Percentiles rank a stretch among this genome's conserved stretches.
Conservation (phyloP, 1,140 invertebrate species). For the Eurosta solidaginis region DNA sequence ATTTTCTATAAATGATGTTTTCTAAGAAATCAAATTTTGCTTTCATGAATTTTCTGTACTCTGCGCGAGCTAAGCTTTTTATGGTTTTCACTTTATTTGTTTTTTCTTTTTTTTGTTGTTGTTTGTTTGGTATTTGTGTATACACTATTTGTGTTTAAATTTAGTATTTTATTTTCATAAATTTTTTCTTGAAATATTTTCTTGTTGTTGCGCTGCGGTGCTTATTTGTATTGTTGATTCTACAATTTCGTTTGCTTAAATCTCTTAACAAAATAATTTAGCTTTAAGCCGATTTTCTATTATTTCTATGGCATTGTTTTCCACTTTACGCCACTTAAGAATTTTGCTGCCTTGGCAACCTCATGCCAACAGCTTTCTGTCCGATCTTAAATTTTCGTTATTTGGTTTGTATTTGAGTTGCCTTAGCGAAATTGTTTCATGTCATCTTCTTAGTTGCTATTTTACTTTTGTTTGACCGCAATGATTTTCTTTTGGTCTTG, state of each 20-base stretch:
- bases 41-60: too few species aligned
- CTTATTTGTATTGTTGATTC: not conserved
- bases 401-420: not conserved
- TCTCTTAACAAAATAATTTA: conserved; percentile 51
- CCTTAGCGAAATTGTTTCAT: not conserved
- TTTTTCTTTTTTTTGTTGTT: too few species aligned
- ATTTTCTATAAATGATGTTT: too few species aligned
- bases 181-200: not conserved
- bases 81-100: too few species aligned
- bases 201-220: not conserved
- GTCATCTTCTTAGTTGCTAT: not conserved
- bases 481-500: conserved; percentile 2
- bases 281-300: conserved; percentile 58
- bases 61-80: too few species aligned
- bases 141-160: too few species aligned
- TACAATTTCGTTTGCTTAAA: conserved; percentile 4
- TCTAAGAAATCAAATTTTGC: too few species aligned
- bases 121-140: too few species aligned
- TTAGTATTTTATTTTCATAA: not conserved
- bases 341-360: not conserved
- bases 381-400: too few species aligned
- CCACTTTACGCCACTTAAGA: not conserved
- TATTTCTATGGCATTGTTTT: conserved; percentile 35
- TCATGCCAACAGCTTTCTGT: not conserved
- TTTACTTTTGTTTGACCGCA: not conserved